phyloP scores from a whole-genome alignment of 2,888 invertebrate species.

The Pomacea canaliculata region DNA sequence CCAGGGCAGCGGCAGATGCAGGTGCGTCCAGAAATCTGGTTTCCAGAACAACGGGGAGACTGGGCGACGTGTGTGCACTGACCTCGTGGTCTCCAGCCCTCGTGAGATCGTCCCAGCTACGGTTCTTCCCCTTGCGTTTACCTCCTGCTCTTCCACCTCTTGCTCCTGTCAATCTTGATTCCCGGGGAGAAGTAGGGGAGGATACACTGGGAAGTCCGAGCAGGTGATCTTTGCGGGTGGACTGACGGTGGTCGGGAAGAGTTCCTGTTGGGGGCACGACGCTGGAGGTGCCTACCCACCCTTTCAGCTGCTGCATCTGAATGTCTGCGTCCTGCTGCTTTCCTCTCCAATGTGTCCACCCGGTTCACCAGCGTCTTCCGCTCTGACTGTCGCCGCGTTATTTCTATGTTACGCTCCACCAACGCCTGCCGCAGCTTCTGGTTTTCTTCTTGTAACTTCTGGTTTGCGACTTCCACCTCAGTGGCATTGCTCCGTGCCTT shows the following conservation, averaged over 20 bases:
- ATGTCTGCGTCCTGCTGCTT: slow-evolving; percentile 42
- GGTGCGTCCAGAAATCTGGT: background rate
- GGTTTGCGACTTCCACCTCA: slow-evolving; percentile 28
- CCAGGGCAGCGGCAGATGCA: background rate
- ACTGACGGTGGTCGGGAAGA: too few relatives aligned
- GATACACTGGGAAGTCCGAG: too few relatives aligned
- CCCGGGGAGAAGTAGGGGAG: too few relatives aligned
- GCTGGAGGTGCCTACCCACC: slow-evolving; percentile 39
- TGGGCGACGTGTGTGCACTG: slow-evolving; percentile 24
- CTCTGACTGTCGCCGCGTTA: slow-evolving; percentile 32
- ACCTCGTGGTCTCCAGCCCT: background rate
- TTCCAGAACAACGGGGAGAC: slow-evolving; percentile 29
- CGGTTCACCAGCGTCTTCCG: slow-evolving; percentile 22
- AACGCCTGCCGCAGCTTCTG: slow-evolving; percentile 36
- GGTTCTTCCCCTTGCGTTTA: slow-evolving; percentile 10
- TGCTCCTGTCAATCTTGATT: too few relatives aligned
- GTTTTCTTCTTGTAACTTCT: slow-evolving; percentile 34
- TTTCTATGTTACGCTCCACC: slow-evolving; percentile 40
- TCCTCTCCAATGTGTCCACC: slow-evolving; percentile 38
- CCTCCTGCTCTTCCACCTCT: background rate
- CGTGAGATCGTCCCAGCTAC: slow-evolving; percentile 18
- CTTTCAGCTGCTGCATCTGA: slow-evolving; percentile 47
- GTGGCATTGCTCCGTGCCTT: slow-evolving; percentile 5
- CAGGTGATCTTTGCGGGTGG: too few relatives aligned
- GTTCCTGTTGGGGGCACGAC: background rate